phyloP scores from a whole-genome alignment of 2,797 vertebrate species.

The Spea hammondii region DNA sequence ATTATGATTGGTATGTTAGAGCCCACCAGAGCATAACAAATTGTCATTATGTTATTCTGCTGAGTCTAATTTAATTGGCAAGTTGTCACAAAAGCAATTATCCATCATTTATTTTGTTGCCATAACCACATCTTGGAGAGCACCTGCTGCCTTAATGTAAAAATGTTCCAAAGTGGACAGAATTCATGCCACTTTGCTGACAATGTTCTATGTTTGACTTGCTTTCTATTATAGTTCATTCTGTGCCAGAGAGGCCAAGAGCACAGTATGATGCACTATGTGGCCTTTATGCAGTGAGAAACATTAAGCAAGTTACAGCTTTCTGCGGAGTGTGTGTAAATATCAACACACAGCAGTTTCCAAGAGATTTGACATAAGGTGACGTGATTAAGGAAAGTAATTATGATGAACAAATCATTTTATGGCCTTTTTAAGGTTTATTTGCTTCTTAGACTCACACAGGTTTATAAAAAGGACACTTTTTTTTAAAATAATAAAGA shows the following conservation, averaged over 20 bases:
- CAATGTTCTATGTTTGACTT: conserved; percentile 55
- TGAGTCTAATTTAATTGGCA: conserved; percentile 94
- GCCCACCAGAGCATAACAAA: conserved; percentile 92
- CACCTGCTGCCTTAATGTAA: conserved; percentile 81
- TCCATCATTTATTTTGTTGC: conserved; percentile 93
- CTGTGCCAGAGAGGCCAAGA: conserved; percentile 30
- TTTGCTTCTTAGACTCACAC: no score
- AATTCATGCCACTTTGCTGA: conserved; percentile 66
- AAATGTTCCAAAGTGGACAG: conserved; percentile 63
- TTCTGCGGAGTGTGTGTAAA: conserved; percentile 41
- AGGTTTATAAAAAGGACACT: no score
- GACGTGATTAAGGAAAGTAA: conserved; percentile 23
- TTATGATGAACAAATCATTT: conserved; percentile 13
- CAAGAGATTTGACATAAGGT: conserved; percentile 16
- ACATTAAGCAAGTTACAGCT: conserved; percentile 32
- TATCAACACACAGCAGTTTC: conserved; percentile 13
- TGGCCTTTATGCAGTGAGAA: conserved; percentile 13
- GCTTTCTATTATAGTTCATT: conserved; percentile 32
- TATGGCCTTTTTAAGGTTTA: not conserved
- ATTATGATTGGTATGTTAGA: conserved; percentile 96
- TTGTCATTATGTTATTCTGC: conserved; percentile 95
- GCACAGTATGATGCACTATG: conserved; percentile 36
- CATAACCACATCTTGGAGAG: conserved; percentile 85
- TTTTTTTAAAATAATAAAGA: no score
- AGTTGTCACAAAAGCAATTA: conserved; percentile 96